phyloP scores from a whole-genome alignment of 2,113 vertebrate species.

The Bujurquina vittata region DNA sequence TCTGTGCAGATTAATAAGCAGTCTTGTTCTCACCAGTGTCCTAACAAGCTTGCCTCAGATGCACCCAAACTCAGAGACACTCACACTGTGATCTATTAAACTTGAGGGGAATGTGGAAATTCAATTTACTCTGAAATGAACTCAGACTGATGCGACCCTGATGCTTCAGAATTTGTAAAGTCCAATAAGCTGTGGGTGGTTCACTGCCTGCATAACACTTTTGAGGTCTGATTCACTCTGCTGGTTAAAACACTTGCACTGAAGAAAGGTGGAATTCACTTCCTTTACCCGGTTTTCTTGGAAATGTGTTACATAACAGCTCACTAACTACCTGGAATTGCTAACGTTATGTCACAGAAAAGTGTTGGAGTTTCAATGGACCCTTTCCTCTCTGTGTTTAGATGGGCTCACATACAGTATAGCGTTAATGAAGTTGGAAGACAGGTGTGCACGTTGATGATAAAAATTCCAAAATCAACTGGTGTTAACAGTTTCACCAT shows the following conservation, averaged over 20 bases:
- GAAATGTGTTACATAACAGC: conserved; percentile 2
- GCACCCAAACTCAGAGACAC: neutral
- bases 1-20: neutral
- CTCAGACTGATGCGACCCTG: conserved; percentile 1
- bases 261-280: neutral
- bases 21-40: neutral
- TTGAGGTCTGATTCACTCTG: conserved; percentile 20
- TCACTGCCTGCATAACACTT: neutral
- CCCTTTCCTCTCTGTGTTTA: neutral
- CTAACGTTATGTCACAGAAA: neutral
- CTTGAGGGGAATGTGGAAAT: conserved; percentile 8
- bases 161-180: conserved; percentile 2
- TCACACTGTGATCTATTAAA: neutral
- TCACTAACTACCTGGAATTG: neutral
- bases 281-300: neutral
- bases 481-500: neutral
- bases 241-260: neutral
- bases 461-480: neutral
- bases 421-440: neutral
- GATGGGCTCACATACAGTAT: neutral
- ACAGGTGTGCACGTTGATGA: neutral
- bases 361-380: neutral
- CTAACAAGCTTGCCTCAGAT: neutral
- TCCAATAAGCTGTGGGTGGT: neutral
- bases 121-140: conserved; percentile 12